These are phyloP conservation scores for Leucopsar rothschildi DNA, from an alignment of 2,113 vertebrate genomes.

Conservation along the genomic window DNA sequence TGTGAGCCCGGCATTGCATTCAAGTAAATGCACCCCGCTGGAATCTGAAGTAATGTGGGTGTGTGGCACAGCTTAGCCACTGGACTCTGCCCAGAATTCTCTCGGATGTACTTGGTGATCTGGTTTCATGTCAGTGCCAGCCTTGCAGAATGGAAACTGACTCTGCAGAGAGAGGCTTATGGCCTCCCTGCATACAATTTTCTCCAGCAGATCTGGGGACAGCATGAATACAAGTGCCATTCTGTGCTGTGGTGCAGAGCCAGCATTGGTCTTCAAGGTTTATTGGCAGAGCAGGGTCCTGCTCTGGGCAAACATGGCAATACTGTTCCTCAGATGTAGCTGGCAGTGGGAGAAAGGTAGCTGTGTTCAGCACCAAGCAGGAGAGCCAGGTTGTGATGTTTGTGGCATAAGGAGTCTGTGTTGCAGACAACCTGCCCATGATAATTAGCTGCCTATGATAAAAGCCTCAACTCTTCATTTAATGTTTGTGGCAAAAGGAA, in stretches of 20 bases:
- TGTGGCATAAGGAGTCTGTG: not conserved
- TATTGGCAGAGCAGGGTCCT: not conserved
- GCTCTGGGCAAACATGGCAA: not conserved
- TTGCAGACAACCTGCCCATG: not conserved
- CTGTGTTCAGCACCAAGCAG: not conserved
- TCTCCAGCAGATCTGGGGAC: not conserved
- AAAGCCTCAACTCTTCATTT: not conserved
- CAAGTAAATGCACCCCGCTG: not conserved
- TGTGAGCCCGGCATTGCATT: not conserved
- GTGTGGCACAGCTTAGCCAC: not conserved
- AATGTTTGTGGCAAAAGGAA: not conserved
- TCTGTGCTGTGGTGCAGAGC: not conserved
- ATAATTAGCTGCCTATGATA: not conserved
- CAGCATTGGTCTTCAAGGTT: not conserved
- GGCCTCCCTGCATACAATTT: not conserved
- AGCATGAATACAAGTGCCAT: not conserved
- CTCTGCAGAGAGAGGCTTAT: not conserved
- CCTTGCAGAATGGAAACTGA: not conserved
- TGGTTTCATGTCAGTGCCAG: not conserved
- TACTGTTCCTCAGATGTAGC: not conserved
- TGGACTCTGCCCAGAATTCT: not conserved
- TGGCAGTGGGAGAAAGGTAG: not conserved
- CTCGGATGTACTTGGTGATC: fast-evolving
- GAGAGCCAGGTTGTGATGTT: not conserved
- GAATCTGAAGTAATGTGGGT: not conserved